Evolutionary conservation across 1,140 invertebrate species (phyloP).

Genomic region (Brachionus sp.): DNA sequence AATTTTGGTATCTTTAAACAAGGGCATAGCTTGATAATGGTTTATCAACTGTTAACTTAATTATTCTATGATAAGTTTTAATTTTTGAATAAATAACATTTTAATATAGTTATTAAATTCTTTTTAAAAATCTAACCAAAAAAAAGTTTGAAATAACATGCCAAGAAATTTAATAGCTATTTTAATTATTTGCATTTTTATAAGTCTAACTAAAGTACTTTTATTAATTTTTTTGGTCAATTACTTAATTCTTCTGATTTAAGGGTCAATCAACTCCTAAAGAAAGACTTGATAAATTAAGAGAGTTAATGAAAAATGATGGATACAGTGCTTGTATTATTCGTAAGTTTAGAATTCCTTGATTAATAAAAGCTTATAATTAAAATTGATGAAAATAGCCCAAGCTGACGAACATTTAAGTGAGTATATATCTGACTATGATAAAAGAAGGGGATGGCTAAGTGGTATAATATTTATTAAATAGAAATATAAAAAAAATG

Average conservation of each 20-base stretch:
- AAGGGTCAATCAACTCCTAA: neutral
- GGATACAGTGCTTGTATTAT: conserved; percentile 24
- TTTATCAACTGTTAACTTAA: no score
- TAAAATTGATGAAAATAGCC: neutral
- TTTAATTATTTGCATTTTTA: neutral
- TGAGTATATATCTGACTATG: conserved; percentile 42
- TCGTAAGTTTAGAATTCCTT: conserved; percentile 18
- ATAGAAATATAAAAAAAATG: neutral
- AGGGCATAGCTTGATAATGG: no score
- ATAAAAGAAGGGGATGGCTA: conserved; percentile 18
- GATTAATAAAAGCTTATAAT: neutral
- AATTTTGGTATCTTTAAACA: neutral
- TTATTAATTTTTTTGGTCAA: neutral
- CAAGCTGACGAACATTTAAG: conserved; percentile 27
- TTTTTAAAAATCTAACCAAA: neutral
- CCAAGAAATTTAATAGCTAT: neutral
- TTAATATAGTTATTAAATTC: no score
- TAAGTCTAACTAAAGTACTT: neutral
- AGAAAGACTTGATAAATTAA: neutral
- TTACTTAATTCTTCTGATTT: neutral
- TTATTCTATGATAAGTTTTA: no score
- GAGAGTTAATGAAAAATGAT: neutral
- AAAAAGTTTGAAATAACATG: no score
- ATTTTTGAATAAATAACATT: no score
- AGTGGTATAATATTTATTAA: neutral